phyloP scores from a whole-genome alignment of 2,797 vertebrate genomes.

The Cirrhinus molitorella region DNA sequence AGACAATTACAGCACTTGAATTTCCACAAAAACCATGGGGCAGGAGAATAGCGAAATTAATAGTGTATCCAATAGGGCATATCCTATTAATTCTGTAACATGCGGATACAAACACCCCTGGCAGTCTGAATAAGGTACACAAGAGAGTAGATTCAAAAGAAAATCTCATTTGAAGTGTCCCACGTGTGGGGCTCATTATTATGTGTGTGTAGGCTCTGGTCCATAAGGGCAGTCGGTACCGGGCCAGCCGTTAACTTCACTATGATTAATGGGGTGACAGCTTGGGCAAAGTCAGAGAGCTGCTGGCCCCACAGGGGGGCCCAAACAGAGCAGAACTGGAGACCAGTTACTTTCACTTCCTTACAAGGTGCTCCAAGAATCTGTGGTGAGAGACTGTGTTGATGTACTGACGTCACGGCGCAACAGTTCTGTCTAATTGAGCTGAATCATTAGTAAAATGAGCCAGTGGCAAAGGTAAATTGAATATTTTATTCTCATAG shows the following conservation, averaged over 20 bases:
- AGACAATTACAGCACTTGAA: constrained; percentile 10
- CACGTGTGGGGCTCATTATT: constrained; percentile 83
- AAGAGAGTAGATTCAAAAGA: constrained; percentile 78
- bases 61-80: constrained; percentile 54
- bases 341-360: constrained; percentile 63
- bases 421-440: not conserved
- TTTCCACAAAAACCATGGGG: constrained; percentile 25
- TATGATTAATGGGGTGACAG: constrained; percentile 92
- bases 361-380: constrained; percentile 29
- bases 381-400: not conserved
- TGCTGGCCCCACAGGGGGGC: constrained; percentile 72
- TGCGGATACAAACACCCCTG: constrained; percentile 70
- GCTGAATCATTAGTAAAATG: not conserved
- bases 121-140: constrained; percentile 59
- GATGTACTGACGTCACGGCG: not conserved
- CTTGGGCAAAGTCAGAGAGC: constrained; percentile 78
- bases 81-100: constrained; percentile 70
- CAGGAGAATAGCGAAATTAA: constrained; percentile 70
- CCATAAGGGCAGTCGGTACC: constrained; percentile 75
- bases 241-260: constrained; percentile 85
- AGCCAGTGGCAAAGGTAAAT: not conserved
- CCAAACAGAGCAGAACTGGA: constrained; percentile 79
- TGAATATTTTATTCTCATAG: not conserved
- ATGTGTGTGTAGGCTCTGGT: constrained; percentile 80
- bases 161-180: constrained; percentile 84